Evolutionary conservation across 1,140 invertebrate genomes (phyloP), one percentile per base, ranked within the genome.

Genomic region (Drosophila nikananu): DNA sequence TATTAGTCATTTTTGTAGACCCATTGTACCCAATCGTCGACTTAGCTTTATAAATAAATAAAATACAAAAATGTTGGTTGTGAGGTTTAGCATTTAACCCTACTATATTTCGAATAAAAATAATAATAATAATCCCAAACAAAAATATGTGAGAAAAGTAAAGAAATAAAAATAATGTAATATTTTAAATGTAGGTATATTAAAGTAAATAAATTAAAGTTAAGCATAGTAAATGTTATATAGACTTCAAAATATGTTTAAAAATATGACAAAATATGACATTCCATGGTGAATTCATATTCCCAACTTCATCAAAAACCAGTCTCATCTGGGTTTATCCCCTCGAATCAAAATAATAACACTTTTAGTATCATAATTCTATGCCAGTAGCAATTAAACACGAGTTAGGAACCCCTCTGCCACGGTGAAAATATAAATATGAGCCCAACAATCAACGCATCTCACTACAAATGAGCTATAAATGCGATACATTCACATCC

Each of bases 391-490:
- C 52, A 55, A 55, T 55, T 37, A 55, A 67, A 52, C 46, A 44
- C 63, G 49, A 19, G 62, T 54, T 71, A 15, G 30, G 27, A 7
- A 8, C 52, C 17, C 21, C n/a, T 42, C 60, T 15, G 21, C 6
- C 57, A 32, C 21, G 12, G 17, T 62, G 17, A 42, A 44, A 35
- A 63, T 44, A 66, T 25, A 63, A 63, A 66, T 63, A 42, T 25
- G 17, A 63, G 12, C 25, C n/a, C 17, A 17, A 68, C 64, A 46
- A 32, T 71, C 27, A 54, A 17, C 25, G 30, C 41, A 30, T 57
- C 49, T 42, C 49, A 68, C 64, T 32, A 57, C 67, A 71, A 71
- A 71, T 68, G 48, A 57, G 49, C 32, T 68, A 71, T 68, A 46
- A 64, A 68, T 68, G 25, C 25, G 64, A 71, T 54, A 71, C 49